A percentile compares a stretch with the other conserved stretches of the same genome.
phyloP scores from a whole-genome alignment of 2,113 vertebrate species.

The Myxocyprinus asiaticus region DNA sequence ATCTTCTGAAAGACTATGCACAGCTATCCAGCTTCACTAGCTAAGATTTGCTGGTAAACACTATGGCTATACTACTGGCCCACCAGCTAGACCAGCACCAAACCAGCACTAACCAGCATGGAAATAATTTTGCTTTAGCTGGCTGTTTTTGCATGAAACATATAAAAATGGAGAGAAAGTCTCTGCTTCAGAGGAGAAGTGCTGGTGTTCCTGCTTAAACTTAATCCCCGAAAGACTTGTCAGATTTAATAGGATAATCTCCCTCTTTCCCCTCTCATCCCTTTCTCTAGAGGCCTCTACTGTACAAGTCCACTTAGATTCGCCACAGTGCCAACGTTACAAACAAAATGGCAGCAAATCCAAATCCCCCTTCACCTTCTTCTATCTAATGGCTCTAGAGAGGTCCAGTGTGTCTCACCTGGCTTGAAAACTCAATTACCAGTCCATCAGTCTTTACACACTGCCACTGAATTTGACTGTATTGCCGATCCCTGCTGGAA shows the following conservation, averaged over 20 bases:
- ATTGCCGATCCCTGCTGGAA: neutral
- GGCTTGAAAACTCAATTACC: slow-evolving; percentile 53
- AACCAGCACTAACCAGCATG: neutral
- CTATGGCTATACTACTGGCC: too few species aligned
- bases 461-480: neutral
- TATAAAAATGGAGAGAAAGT: too few species aligned
- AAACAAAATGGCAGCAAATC: slow-evolving; percentile 35
- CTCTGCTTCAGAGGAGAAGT: slow-evolving; percentile 15
- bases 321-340: neutral
- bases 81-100: neutral
- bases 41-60: too few species aligned
- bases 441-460: slow-evolving; percentile 26
- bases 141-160: too few species aligned
- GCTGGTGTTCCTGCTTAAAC: slow-evolving; percentile 52
- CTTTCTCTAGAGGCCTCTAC: slow-evolving; percentile 45
- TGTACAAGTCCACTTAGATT: slow-evolving; percentile 45
- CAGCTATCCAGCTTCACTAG: too few species aligned
- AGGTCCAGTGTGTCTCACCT: slow-evolving; percentile 8
- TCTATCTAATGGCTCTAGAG: slow-evolving; percentile 39
- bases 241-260: slow-evolving; percentile 57
- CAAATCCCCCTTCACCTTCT: slow-evolving; percentile 11
- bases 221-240: slow-evolving; percentile 55
- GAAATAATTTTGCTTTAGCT: neutral
- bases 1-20: too few species aligned
- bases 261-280: slow-evolving; percentile 40